Evolutionary conservation across 2,888 invertebrate species (phyloP).

Genomic region (Hypolimnas misippus): DNA sequence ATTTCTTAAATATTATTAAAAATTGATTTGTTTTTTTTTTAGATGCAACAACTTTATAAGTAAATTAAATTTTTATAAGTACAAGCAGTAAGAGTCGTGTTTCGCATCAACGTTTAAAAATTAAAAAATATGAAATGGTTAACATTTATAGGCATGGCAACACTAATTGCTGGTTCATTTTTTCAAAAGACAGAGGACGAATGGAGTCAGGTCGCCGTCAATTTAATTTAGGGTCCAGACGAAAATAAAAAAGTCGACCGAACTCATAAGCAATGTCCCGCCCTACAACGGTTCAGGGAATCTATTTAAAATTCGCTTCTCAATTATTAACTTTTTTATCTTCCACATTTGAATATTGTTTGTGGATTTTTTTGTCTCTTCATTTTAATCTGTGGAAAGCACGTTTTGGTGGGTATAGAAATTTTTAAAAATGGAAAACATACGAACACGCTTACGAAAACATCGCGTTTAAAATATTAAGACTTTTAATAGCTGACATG

Average conservation of each 20-base stretch:
- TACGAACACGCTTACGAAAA: background rate
- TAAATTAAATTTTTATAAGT: no score
- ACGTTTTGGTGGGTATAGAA: slow-evolving; percentile 11
- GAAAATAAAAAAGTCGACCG: slow-evolving; percentile 62
- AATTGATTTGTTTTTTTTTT: no score
- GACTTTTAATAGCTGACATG: no score
- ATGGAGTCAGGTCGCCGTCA: slow-evolving; percentile 54
- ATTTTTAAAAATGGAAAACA: slow-evolving; percentile 5
- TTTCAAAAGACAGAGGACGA: slow-evolving; percentile 38
- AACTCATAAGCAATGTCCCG: slow-evolving; percentile 72
- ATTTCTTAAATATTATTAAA: no score
- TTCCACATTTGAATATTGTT: slow-evolving; percentile 59
- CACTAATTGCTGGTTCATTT: slow-evolving; percentile 30
- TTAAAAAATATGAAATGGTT: background rate
- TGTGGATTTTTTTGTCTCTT: slow-evolving; percentile 32
- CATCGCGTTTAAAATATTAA: background rate
- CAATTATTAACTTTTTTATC: slow-evolving; percentile 67
- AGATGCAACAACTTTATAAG: no score
- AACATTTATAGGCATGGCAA: slow-evolving; percentile 21
- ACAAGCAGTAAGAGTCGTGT: no score
- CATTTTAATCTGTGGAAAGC: slow-evolving; percentile 19
- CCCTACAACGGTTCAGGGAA: slow-evolving; percentile 62
- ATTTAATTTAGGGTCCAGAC: slow-evolving; percentile 77
- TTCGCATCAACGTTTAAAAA: background rate
- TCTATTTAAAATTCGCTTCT: slow-evolving; percentile 61